Percentiles rank a stretch among this genome's conserved stretches.
Conservation (phyloP, 2,113 vertebrate genomes). For the Hippocampus mohnikei region DNA sequence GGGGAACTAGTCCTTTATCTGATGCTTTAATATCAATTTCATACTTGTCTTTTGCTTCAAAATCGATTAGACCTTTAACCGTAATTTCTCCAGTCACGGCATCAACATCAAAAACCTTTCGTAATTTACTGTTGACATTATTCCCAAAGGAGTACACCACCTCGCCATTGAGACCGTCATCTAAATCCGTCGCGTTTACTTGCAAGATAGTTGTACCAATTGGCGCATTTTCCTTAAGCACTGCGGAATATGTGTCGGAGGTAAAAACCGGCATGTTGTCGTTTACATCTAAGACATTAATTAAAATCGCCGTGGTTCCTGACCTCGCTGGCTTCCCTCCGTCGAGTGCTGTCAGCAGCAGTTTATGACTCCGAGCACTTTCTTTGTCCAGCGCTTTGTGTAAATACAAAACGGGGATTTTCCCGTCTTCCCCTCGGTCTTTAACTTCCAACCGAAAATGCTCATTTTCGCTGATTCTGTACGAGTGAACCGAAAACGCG, state of each 20-base stretch:
- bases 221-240: constrained; percentile 53
- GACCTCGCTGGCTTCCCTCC: constrained; percentile 65
- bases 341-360: constrained; percentile 66
- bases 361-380: constrained; percentile 25
- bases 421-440: constrained; percentile 57
- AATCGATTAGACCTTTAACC: constrained; percentile 56
- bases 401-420: constrained; percentile 64
- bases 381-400: constrained; percentile 67
- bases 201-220: constrained; percentile 52
- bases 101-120: constrained; percentile 54
- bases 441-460: constrained; percentile 67
- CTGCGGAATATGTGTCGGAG: constrained; percentile 50
- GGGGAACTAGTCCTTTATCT: constrained; percentile 39
- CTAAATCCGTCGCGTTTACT: constrained; percentile 66
- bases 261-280: constrained; percentile 70
- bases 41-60: constrained; percentile 55
- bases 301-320: constrained; percentile 44
- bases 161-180: constrained; percentile 63
- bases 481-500: constrained; percentile 63
- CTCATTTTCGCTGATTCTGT: constrained; percentile 67
- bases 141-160: constrained; percentile 55
- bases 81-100: constrained; percentile 44
- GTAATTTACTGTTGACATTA: constrained; percentile 47
- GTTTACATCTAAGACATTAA: constrained; percentile 69
- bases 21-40: constrained; percentile 64